A percentile compares a stretch with the other conserved stretches of the same genome.
Evolutionary conservation across 2,888 invertebrate species (phyloP).

Genomic region (Seladonia tumulorum): DNA sequence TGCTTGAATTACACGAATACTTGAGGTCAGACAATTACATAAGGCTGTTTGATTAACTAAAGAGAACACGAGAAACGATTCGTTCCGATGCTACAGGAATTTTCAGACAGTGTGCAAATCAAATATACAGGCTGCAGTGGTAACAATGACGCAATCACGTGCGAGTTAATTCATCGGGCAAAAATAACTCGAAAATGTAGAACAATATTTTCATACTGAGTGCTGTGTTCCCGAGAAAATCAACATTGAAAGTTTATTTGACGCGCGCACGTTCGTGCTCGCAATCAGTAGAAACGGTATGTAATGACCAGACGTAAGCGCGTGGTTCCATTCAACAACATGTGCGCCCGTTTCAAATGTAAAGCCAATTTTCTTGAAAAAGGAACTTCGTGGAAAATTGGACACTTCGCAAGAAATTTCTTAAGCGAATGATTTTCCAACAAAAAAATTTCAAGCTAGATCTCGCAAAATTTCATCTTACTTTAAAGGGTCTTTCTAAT

Average conservation of each 20-base stretch:
- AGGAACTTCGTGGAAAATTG: neutral
- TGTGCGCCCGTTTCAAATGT: neutral
- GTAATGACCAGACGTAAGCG: slow-evolving; percentile 2
- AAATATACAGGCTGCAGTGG: neutral
- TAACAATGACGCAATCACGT: neutral
- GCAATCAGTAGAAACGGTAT: neutral
- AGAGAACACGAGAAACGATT: neutral
- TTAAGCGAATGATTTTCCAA: neutral
- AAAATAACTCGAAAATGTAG: slow-evolving; percentile 7
- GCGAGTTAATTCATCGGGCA: neutral
- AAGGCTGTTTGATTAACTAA: neutral
- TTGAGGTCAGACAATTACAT: neutral
- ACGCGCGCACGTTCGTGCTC: neutral
- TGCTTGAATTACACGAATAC: neutral
- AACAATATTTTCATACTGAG: slow-evolving; percentile 3
- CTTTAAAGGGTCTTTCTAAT: neutral
- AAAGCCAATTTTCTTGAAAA: neutral
- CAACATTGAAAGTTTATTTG: neutral
- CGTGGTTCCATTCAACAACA: neutral
- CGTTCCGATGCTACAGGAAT: neutral
- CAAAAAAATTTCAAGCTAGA: neutral
- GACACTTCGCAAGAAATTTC: neutral
- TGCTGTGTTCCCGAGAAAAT: neutral
- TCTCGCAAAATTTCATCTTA: neutral
- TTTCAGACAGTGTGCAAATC: neutral